Conservation (phyloP, 2,888 invertebrate genomes). For the Papilio elwesi region DNA sequence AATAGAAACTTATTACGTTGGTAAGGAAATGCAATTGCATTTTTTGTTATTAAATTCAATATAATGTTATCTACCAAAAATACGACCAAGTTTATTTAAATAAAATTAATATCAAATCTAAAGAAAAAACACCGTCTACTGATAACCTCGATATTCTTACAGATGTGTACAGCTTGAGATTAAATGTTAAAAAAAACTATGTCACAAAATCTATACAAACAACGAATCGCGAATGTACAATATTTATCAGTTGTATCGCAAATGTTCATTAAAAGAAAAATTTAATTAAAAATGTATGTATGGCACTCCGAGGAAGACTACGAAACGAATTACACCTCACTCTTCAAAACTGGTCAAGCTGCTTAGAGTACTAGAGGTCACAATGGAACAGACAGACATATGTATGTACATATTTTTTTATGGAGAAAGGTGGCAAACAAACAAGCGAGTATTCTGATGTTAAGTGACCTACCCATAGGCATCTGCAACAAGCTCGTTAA, state of each 20-base stretch:
- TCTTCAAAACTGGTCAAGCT: too few species aligned
- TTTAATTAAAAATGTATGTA: too few species aligned
- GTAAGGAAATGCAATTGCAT: slow-evolving; percentile 3
- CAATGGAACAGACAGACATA: too few species aligned
- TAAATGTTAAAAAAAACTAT: slow-evolving; percentile 2
- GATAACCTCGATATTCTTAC: slow-evolving; percentile 3
- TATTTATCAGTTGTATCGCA: not conserved
- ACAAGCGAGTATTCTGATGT: too few species aligned
- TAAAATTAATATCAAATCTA: slow-evolving; percentile 1
- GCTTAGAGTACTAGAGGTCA: too few species aligned
- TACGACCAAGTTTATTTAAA: not conserved
- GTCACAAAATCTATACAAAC: slow-evolving; percentile 10
- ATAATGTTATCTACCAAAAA: not conserved
- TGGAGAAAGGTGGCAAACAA: too few species aligned
- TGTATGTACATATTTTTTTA: too few species aligned
- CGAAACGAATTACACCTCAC: too few species aligned
- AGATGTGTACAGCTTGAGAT: not conserved
- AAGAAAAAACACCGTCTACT: not conserved
- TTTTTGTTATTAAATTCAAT: not conserved
- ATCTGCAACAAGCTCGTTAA: too few species aligned
- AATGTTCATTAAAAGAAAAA: too few species aligned
- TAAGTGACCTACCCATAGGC: too few species aligned
- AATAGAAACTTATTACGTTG: not conserved
- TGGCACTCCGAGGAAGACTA: too few species aligned
- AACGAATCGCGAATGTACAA: not conserved